phyloP scores from a whole-genome alignment of 2,888 invertebrate genomes.

The Mythimna impura region DNA sequence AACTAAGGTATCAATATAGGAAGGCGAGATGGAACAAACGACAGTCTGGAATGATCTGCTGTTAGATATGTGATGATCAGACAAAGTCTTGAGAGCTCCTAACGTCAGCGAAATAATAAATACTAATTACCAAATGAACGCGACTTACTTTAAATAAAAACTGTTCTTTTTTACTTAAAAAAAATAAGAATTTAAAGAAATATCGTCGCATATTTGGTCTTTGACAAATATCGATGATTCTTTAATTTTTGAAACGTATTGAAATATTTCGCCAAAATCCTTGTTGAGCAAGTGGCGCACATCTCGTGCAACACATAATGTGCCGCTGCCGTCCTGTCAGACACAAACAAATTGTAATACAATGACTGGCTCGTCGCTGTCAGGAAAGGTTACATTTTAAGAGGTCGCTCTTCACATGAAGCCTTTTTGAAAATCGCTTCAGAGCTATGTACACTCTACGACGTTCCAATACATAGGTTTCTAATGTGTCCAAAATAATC shows the following conservation, averaged over 20 bases:
- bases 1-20: slow-evolving; percentile 43
- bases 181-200: neutral
- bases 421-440: neutral
- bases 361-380: slow-evolving; percentile 20
- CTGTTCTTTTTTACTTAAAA: neutral
- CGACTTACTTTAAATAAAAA: no score
- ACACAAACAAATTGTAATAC: slow-evolving; percentile 27
- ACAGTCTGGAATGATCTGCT: slow-evolving; percentile 4
- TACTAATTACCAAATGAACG: neutral
- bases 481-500: neutral
- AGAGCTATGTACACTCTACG: no score
- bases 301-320: neutral
- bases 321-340: slow-evolving; percentile 13
- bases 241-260: neutral
- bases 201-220: neutral
- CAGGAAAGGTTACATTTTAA: slow-evolving; percentile 11
- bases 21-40: slow-evolving; percentile 26
- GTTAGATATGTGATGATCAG: slow-evolving; percentile 16
- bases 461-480: neutral
- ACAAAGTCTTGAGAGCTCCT: neutral
- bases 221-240: neutral
- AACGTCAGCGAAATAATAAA: neutral
- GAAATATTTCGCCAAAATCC: neutral
- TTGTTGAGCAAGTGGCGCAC: slow-evolving; percentile 5
- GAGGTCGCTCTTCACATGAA: slow-evolving; percentile 1